Percentiles rank a stretch among this genome's conserved stretches.
Conservation (phyloP, 2,888 invertebrate species). For the Diaperis boleti region DNA sequence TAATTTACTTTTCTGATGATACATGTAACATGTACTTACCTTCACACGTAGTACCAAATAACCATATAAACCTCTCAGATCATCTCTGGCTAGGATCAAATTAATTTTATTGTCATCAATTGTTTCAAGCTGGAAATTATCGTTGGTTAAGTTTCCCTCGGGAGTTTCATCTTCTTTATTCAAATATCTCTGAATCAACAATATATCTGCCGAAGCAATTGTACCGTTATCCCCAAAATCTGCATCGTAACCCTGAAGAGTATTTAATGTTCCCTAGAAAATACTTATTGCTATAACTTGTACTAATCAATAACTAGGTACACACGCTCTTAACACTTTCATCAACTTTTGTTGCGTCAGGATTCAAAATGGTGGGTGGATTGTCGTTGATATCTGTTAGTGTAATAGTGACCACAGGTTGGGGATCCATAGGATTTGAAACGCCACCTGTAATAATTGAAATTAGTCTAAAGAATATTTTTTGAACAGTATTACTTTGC, state of each 20-base stretch:
- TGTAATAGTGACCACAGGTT: slow-evolving; percentile 66
- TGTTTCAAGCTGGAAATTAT: not conserved
- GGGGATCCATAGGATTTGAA: slow-evolving; percentile 5
- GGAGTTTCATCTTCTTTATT: slow-evolving; percentile 37
- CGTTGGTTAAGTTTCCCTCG: slow-evolving; percentile 13
- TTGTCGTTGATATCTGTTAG: slow-evolving; percentile 75
- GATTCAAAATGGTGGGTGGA: slow-evolving; percentile 64
- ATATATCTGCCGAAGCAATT: slow-evolving; percentile 56
- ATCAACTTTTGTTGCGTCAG: slow-evolving; percentile 6
- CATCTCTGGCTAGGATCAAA: slow-evolving; percentile 49
- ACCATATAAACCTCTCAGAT: slow-evolving; percentile 71
- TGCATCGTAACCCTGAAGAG: slow-evolving; percentile 46
- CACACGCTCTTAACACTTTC: slow-evolving; percentile 13
- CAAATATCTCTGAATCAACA: slow-evolving; percentile 30
- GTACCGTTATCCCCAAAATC: slow-evolving; percentile 70
- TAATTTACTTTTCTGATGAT: no score
- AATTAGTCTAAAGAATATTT: no score
- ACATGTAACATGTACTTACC: slow-evolving; percentile 65
- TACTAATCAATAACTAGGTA: not conserved
- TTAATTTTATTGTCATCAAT: not conserved
- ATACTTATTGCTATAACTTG: not conserved
- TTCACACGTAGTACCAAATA: slow-evolving; percentile 68
- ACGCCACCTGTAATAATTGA: no score
- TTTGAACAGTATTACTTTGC: slow-evolving; percentile 16
- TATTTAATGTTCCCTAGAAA: slow-evolving; percentile 12